These are phyloP conservation scores for Saxidomus purpurata DNA, from an alignment of 1,140 invertebrate species.

Conservation along the genomic window DNA sequence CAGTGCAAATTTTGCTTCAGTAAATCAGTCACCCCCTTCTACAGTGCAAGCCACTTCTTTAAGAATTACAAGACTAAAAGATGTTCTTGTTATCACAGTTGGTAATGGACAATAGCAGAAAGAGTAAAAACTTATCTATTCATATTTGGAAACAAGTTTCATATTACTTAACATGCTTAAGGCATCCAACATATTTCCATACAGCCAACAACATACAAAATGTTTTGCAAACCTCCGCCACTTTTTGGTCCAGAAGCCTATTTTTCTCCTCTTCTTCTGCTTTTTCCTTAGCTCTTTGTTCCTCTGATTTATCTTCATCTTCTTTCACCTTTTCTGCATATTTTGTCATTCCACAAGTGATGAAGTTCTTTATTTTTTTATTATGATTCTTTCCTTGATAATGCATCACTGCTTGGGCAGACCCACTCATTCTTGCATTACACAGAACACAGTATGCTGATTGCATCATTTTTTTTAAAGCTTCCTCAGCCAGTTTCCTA, in stretches of 20 bases:
- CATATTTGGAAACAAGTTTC: too few relatives aligned
- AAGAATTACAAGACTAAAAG: too few relatives aligned
- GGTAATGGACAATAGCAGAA: too few relatives aligned
- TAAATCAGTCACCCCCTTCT: too few relatives aligned
- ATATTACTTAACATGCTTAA: too few relatives aligned
- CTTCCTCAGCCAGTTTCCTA: slow-evolving; percentile 54
- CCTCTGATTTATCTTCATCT: slow-evolving; percentile 43
- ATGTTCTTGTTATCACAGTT: too few relatives aligned
- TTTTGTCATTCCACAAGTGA: slow-evolving; percentile 62
- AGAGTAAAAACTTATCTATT: too few relatives aligned
- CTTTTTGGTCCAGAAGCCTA: slow-evolving; percentile 54
- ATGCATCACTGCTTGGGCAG: slow-evolving; percentile 73
- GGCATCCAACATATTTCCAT: neutral
- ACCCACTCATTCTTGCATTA: slow-evolving; percentile 73
- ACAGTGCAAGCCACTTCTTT: too few relatives aligned
- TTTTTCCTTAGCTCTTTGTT: slow-evolving; percentile 53
- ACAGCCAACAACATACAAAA: slow-evolving; percentile 30
- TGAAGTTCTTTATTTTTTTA: slow-evolving; percentile 74
- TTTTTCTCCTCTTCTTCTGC: slow-evolving; percentile 54
- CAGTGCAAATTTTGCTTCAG: too few relatives aligned
- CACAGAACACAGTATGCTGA: slow-evolving; percentile 76
- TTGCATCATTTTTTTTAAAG: slow-evolving; percentile 73
- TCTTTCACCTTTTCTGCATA: slow-evolving; percentile 62
- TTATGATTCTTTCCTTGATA: slow-evolving; percentile 79
- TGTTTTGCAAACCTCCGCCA: slow-evolving; percentile 43